Conservation (phyloP, 2,113 vertebrate species). For the Megaceryle torquata region DNA sequence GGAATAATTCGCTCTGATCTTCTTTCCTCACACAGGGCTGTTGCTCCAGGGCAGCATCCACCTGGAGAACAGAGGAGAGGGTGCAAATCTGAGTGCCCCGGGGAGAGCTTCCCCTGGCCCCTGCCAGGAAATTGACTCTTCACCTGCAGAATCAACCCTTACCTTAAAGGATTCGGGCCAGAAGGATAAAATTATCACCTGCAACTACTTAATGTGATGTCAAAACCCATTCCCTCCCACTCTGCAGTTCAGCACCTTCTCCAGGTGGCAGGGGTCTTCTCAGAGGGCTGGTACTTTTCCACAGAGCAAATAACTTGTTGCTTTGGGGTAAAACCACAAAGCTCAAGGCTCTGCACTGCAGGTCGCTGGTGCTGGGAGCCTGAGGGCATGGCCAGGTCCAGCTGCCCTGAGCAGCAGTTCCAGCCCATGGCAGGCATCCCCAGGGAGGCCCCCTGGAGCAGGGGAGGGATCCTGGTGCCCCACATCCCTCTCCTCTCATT, state of each 20-base stretch:
- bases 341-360: rapidly evolving
- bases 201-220: background rate
- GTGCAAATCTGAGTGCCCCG: background rate
- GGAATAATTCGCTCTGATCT: background rate
- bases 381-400: background rate
- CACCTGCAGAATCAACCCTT: background rate
- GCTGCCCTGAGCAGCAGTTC: background rate
- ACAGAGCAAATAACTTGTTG: background rate
- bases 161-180: background rate
- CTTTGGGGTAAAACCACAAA: background rate
- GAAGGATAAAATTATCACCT: background rate
- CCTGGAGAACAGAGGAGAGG: rapidly evolving
- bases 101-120: background rate
- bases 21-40: background rate
- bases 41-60: background rate
- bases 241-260: background rate
- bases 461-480: background rate
- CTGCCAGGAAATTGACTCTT: background rate
- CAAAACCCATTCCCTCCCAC: background rate
- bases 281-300: background rate
- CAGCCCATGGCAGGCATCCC: rapidly evolving
- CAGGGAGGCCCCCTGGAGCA: background rate
- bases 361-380: rapidly evolving
- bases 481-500: rapidly evolving
- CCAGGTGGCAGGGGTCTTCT: background rate